Conservation (phyloP, 2,888 invertebrate genomes). For the Syrista parreyssii region DNA sequence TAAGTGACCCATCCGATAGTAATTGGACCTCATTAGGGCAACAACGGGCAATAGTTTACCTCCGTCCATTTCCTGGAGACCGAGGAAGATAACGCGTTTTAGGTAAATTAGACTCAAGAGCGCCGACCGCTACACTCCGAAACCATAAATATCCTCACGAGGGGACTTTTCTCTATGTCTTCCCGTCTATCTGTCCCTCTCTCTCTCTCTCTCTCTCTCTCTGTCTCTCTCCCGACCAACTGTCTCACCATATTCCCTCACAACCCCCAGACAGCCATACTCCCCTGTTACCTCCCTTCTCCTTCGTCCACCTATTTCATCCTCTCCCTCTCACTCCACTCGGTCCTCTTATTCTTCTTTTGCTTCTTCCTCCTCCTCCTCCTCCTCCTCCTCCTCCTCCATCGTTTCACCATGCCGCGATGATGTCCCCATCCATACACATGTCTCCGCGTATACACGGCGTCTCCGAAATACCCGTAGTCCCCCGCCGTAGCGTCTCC, state of each 20-base stretch:
- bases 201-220: neutral
- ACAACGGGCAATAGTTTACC: slow-evolving; percentile 47
- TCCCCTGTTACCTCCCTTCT: neutral
- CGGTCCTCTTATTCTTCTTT: neutral
- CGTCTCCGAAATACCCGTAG: neutral
- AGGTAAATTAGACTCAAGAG: slow-evolving; percentile 46
- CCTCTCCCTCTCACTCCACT: neutral
- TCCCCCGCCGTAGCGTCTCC: neutral
- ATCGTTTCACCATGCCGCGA: slow-evolving; percentile 8
- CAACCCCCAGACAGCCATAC: neutral
- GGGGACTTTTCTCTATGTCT: slow-evolving; percentile 4
- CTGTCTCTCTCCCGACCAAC: neutral
- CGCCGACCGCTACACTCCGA: slow-evolving; percentile 24
- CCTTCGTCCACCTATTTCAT: neutral
- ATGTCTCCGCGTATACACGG: neutral
- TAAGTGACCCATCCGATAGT: slow-evolving; percentile 58
- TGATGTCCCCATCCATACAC: slow-evolving; percentile 14
- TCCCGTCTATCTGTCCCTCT: slow-evolving; percentile 5
- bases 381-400: slow-evolving; percentile 10
- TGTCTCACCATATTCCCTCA: neutral
- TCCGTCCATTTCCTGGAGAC: slow-evolving; percentile 25
- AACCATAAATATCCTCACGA: slow-evolving; percentile 29
- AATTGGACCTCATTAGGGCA: slow-evolving; percentile 60
- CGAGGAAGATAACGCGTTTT: slow-evolving; percentile 42
- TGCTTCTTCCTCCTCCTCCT: slow-evolving; percentile 5